Evolutionary conservation across 2,797 vertebrate species (phyloP).

Genomic region (Ctenopoma multispine): DNA sequence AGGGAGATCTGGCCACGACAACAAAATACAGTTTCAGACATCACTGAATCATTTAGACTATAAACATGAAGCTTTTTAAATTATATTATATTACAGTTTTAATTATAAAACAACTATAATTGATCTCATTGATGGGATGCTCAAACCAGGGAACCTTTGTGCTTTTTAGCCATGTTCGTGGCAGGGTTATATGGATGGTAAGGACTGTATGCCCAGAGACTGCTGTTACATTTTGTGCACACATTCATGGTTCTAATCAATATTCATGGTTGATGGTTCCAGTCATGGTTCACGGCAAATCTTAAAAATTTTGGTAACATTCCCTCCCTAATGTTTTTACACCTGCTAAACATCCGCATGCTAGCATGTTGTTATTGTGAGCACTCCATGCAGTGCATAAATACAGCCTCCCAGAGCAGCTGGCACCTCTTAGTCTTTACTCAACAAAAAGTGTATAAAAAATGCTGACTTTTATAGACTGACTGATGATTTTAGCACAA

Average conservation of each 20-base stretch:
- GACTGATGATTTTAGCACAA: not conserved
- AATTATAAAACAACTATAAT: not conserved
- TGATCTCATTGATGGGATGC: not conserved
- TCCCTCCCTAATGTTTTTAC: not conserved
- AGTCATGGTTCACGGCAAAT: not conserved
- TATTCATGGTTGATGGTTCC: not conserved
- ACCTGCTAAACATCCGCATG: not conserved
- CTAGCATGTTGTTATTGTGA: not conserved
- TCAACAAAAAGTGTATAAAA: not conserved
- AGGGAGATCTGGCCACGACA: not conserved
- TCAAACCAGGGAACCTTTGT: not conserved
- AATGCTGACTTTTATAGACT: not conserved
- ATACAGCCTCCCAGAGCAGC: not conserved
- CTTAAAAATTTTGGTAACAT: not conserved
- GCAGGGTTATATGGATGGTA: not conserved
- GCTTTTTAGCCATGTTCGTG: not conserved
- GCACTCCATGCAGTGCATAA: not conserved
- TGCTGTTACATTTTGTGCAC: not conserved
- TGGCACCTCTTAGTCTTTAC: not conserved
- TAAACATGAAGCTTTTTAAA: too few species aligned
- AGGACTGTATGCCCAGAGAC: not conserved
- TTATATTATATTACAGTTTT: too few species aligned
- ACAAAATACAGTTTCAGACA: too few species aligned
- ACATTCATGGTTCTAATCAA: not conserved
- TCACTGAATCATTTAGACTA: too few species aligned